Conservation (phyloP, 1,140 invertebrate species). For the Aplysia californica region DNA sequence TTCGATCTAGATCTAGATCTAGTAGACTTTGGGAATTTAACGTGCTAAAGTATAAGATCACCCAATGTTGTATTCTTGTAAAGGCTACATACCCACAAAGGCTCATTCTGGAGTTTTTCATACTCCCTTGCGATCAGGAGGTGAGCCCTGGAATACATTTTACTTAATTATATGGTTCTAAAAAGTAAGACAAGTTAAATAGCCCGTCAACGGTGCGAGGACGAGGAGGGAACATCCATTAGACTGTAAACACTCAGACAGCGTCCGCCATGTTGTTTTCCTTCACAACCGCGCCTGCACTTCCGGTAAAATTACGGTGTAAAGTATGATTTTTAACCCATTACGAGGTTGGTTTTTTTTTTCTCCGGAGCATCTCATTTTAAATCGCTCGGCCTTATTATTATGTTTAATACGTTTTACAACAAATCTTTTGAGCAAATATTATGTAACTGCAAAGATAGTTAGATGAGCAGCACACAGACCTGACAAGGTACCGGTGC, state of each 20-base stretch:
- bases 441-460: too few relatives aligned
- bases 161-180: neutral
- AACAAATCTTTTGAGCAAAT: too few relatives aligned
- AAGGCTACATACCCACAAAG: constrained; percentile 56
- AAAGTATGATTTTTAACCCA: too few relatives aligned
- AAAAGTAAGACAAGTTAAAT: constrained; percentile 1
- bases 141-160: constrained; percentile 61
- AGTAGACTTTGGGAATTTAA: too few relatives aligned
- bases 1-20: neutral
- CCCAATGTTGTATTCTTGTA: neutral
- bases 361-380: too few relatives aligned
- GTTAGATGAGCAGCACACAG: too few relatives aligned
- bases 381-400: too few relatives aligned
- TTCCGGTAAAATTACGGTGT: neutral
- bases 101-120: constrained; percentile 44
- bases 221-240: too few relatives aligned
- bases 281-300: constrained; percentile 17
- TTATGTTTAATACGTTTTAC: too few relatives aligned
- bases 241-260: neutral
- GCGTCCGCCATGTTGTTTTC: constrained; percentile 28
- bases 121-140: constrained; percentile 59
- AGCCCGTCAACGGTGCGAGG: too few relatives aligned
- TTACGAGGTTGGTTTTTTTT: too few relatives aligned
- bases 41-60: neutral
- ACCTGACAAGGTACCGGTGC: too few relatives aligned